phyloP scores from a whole-genome alignment of 2,797 vertebrate genomes.

The Fistularia commersonii region DNA sequence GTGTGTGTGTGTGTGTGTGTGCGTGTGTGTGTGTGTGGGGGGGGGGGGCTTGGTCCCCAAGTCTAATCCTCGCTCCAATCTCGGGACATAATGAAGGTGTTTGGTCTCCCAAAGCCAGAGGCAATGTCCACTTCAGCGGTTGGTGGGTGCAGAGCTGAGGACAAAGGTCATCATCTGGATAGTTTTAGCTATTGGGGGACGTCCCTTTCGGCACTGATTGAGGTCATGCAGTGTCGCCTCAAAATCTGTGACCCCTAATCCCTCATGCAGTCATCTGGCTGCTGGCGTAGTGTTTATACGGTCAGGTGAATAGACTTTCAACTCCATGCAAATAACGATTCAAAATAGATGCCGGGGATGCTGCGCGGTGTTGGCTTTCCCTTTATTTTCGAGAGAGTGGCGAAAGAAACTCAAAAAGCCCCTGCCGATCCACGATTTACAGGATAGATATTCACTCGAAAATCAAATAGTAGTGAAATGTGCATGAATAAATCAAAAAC shows the following conservation, averaged over 20 bases:
- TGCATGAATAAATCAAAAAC: conserved; percentile 9
- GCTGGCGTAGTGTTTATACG: conserved; percentile 40
- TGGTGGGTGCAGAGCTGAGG: conserved; percentile 46
- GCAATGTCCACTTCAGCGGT: conserved; percentile 48
- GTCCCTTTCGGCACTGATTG: conserved; percentile 61
- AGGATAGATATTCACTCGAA: neutral
- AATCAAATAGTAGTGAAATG: neutral
- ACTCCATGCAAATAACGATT: conserved; percentile 13
- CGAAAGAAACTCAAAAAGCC: no score
- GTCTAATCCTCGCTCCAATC: conserved; percentile 32
- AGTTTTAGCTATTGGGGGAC: conserved; percentile 70
- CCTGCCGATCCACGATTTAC: no score
- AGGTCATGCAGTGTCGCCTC: conserved; percentile 58
- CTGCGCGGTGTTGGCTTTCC: no score
- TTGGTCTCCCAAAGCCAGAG: conserved; percentile 43
- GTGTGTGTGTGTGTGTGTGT: conserved; percentile 16
- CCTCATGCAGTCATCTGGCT: conserved; percentile 53
- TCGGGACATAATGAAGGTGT: conserved; percentile 25
- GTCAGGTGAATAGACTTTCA: conserved; percentile 11
- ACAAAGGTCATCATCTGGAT: conserved; percentile 78
- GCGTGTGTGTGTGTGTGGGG: neutral
- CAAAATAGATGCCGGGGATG: neutral
- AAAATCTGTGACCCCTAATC: conserved; percentile 64
- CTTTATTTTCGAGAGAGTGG: no score
- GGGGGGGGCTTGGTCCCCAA: conserved; percentile 8